Conservation (phyloP, 2,113 vertebrate genomes). For the Rattus norvegicus region DNA sequence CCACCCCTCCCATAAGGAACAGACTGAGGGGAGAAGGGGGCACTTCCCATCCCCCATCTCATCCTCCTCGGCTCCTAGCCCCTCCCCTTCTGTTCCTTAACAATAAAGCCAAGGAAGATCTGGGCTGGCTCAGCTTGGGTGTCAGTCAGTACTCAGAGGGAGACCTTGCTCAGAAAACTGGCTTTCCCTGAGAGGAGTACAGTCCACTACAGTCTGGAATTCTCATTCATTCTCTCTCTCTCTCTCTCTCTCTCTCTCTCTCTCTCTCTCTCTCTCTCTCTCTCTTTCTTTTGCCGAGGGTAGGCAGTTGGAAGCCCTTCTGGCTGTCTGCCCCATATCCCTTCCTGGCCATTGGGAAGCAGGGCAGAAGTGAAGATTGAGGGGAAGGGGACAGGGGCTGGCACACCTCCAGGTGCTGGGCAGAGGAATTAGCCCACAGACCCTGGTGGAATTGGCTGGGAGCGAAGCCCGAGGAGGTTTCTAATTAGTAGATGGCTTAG, state of each 20-base stretch:
- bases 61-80: background rate
- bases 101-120: slow-evolving; percentile 57
- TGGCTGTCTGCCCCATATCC: slow-evolving; percentile 67
- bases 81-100: slow-evolving; percentile 14
- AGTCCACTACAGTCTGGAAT: slow-evolving; percentile 64
- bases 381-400: slow-evolving; percentile 58
- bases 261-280: background rate
- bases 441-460: slow-evolving; percentile 35
- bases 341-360: slow-evolving; percentile 75
- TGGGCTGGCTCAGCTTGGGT: slow-evolving; percentile 62
- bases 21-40: background rate
- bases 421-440: slow-evolving; percentile 56
- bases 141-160: slow-evolving; percentile 65
- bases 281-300: background rate
- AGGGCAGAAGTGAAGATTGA: slow-evolving; percentile 59
- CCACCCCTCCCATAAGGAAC: background rate
- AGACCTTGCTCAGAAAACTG: slow-evolving; percentile 66
- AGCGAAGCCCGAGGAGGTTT: slow-evolving; percentile 58
- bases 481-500: slow-evolving; percentile 65
- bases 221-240: background rate
- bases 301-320: slow-evolving; percentile 63
- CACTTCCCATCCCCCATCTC: background rate
- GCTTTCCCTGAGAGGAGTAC: slow-evolving; percentile 60
- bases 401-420: slow-evolving; percentile 42
- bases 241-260: background rate